Conservation (phyloP, 2,113 vertebrate species). For the Austrofundulus limnaeus region DNA sequence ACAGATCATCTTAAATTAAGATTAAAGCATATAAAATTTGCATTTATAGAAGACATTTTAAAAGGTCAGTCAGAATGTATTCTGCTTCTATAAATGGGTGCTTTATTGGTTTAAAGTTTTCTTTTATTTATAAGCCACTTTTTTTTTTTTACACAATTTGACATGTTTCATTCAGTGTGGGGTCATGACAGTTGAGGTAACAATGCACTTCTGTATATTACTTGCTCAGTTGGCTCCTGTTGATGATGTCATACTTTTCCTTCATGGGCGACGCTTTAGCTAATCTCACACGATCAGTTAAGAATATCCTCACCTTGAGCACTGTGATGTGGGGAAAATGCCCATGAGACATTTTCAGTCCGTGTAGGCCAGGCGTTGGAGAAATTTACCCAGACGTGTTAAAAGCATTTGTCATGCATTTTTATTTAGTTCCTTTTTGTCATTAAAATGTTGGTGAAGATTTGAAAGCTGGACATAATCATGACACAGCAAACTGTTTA, state of each 20-base stretch:
- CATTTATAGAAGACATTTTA: background rate
- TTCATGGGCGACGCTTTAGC: background rate
- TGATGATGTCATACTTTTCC: background rate
- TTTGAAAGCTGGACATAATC: too few species aligned
- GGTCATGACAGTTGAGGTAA: background rate
- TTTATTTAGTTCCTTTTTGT: too few species aligned
- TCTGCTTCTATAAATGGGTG: too few species aligned
- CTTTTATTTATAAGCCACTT: background rate
- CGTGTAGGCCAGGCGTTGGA: too few species aligned
- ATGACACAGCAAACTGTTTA: too few species aligned
- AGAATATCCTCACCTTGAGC: background rate
- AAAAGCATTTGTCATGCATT: too few species aligned
- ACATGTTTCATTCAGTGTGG: background rate
- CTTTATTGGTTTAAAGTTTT: background rate
- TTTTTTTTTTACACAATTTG: background rate
- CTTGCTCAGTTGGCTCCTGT: background rate
- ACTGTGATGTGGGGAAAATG: background rate
- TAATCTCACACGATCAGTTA: background rate
- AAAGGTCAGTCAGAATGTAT: background rate
- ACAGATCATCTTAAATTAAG: background rate
- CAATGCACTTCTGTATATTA: background rate
- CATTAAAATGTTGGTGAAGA: too few species aligned
- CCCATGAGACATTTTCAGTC: too few species aligned
- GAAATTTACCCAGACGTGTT: too few species aligned
- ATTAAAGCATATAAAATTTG: background rate